Base-by-base conservation (phyloP, 2,113 vertebrate species). In the Pseudopodoces humilis region DNA sequence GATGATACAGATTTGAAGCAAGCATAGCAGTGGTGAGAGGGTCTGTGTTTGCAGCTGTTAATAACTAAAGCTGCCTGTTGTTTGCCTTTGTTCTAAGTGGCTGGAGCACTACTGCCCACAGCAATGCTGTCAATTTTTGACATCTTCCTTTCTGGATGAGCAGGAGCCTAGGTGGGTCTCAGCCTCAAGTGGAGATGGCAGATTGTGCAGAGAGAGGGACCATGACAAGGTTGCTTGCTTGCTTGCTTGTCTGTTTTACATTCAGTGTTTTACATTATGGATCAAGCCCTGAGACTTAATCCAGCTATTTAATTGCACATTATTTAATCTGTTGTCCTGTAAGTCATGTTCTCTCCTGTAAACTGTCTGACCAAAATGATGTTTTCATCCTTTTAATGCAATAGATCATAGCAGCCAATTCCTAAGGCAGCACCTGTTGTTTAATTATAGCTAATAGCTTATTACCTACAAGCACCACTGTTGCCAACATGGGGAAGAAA, bases 181-280 rank as follows among this genome's bases (percentile, higher is more conserved):
- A 21, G 39, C n/a, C 28, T 88, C 13, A 21, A 69, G 47, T 17
- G 22, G 27, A 62, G 19, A 13, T 47, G 37, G 33, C 31, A 70
- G 22, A 71, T 9, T 50, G 31, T 43, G 30, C 53, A 41, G 78
- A 60, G 18, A 75, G 52, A 60, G 9, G 27, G 15, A 43, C 28
- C 0, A 0, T 0, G 10, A 23, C 21, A 17, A n/a, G 33, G n/a
- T 47, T 81, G 7, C 28, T 65, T 55, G 0, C 35, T 67, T 58
- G 21, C 16, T 37, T 69, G 33, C 41, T 83, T 37, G 14, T 76
- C 37, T 81, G 16, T 52, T 90, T 79, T 49, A 13, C 17, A 23
- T 88, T 84, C 37, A 60, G 11, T 18, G 8, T 35, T 74, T 49
- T 64, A 7, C 9, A 4, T 11, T 37, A 74, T 88, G 43, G 23